Percentiles rank a stretch among this genome's conserved stretches.
These are phyloP conservation scores for Stichopus chloronotus DNA, from an alignment of 35 echinoderm and acorn worm genomes.

Conservation along the genomic window DNA sequence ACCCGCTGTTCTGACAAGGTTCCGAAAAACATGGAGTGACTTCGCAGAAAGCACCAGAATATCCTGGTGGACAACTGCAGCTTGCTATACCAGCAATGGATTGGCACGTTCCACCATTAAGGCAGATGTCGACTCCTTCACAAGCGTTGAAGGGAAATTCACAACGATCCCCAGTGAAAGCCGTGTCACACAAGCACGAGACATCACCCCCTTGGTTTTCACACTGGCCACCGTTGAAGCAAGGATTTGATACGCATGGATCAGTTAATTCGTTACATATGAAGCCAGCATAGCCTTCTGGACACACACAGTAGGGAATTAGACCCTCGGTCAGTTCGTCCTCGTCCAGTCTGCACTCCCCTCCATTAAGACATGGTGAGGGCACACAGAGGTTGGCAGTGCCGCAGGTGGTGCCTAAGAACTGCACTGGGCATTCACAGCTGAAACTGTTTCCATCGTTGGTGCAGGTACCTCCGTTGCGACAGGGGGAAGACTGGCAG, in stretches of 20 bases:
- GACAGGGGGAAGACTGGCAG: slow-evolving; percentile 37
- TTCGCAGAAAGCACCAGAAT: slow-evolving; percentile 21
- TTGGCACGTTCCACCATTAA: slow-evolving; percentile 28
- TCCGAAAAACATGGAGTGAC: neutral
- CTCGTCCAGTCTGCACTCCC: neutral
- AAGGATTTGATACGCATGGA: slow-evolving; percentile 1
- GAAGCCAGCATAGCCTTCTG: neutral
- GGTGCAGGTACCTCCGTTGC: slow-evolving; percentile 32
- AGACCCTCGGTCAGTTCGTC: neutral
- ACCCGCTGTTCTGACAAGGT: slow-evolving; percentile 8
- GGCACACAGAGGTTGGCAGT: neutral
- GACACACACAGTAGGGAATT: neutral
- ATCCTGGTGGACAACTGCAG: slow-evolving; percentile 16
- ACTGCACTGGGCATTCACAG: neutral
- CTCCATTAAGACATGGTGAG: slow-evolving; percentile 27
- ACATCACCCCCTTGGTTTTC: neutral
- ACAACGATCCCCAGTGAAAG: neutral
- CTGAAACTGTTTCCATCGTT: neutral
- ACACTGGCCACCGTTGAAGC: slow-evolving; percentile 25
- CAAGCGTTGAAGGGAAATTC: neutral
- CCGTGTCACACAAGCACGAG: neutral
- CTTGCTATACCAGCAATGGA: neutral
- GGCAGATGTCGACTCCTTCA: neutral
- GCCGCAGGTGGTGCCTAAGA: slow-evolving; percentile 10
- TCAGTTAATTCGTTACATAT: neutral